A percentile compares a stretch with the other conserved stretches of the same genome.
These are phyloP conservation scores for Seriola quinqueradiata DNA, from an alignment of 2,113 vertebrate genomes.

Conservation along the genomic window DNA sequence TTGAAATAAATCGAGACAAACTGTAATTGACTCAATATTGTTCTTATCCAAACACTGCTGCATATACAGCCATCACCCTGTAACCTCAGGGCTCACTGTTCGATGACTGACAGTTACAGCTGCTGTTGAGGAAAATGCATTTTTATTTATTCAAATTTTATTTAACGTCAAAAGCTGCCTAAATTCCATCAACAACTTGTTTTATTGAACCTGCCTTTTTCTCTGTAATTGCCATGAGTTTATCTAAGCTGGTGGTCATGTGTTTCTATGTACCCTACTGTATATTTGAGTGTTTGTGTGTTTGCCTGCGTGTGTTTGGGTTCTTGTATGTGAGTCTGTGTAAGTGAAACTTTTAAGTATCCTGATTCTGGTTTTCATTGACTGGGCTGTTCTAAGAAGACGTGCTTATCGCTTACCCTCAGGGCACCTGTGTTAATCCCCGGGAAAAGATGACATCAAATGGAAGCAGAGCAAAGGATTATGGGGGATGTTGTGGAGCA, in stretches of 20 bases:
- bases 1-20: constrained; percentile 36
- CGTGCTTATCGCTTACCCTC: constrained; percentile 64
- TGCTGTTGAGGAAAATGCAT: constrained; percentile 3
- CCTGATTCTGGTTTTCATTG: constrained; percentile 65
- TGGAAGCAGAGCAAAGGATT: constrained; percentile 74
- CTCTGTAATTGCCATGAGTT: constrained; percentile 24
- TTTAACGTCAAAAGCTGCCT: constrained; percentile 31
- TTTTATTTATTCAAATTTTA: constrained; percentile 25
- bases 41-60: constrained; percentile 46
- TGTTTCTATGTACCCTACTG: neutral
- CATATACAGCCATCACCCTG: constrained; percentile 14
- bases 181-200: constrained; percentile 16
- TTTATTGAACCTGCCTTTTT: constrained; percentile 19
- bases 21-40: constrained; percentile 50
- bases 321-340: constrained; percentile 4
- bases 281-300: neutral
- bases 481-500: constrained; percentile 73
- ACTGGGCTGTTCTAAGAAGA: constrained; percentile 64
- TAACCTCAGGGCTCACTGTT: constrained; percentile 42
- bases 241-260: constrained; percentile 1
- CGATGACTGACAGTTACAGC: constrained; percentile 34
- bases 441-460: constrained; percentile 77
- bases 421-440: constrained; percentile 74
- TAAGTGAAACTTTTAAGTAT: constrained; percentile 70
- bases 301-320: neutral